phyloP scores from a whole-genome alignment of 2,888 invertebrate species.

The Limnephilus auricula region DNA sequence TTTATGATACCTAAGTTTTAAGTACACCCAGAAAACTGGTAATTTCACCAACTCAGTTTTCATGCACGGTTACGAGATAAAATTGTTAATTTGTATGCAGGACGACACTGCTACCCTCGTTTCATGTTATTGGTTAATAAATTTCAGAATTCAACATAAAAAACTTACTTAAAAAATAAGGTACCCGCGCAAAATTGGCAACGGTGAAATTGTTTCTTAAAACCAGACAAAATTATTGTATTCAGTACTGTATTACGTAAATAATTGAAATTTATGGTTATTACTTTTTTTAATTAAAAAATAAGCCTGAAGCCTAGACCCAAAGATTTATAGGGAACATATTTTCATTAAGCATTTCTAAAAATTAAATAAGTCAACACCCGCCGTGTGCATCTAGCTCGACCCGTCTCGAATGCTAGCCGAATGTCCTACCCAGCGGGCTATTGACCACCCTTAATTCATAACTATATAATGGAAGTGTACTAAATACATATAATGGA shows the following conservation, averaged over 20 bases:
- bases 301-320: not conserved
- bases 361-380: not conserved
- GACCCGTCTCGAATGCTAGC: not conserved
- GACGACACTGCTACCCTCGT: not conserved
- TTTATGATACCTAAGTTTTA: not conserved
- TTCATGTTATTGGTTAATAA: not conserved
- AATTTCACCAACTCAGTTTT: not conserved
- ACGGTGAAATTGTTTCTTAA: not conserved
- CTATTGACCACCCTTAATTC: not conserved
- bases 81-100: slow-evolving; percentile 2
- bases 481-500: too few relatives aligned
- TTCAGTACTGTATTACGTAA: not conserved
- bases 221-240: not conserved
- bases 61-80: not conserved
- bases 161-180: not conserved
- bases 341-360: not conserved
- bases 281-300: not conserved
- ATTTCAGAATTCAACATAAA: not conserved
- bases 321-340: not conserved
- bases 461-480: too few relatives aligned
- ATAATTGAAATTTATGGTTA: not conserved
- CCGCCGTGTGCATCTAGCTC: not conserved
- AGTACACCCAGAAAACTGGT: not conserved
- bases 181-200: not conserved
- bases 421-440: not conserved